Evolutionary conservation across 92 coral and sea anemone species (phyloP).

Genomic region (Phenganax subtilis): DNA sequence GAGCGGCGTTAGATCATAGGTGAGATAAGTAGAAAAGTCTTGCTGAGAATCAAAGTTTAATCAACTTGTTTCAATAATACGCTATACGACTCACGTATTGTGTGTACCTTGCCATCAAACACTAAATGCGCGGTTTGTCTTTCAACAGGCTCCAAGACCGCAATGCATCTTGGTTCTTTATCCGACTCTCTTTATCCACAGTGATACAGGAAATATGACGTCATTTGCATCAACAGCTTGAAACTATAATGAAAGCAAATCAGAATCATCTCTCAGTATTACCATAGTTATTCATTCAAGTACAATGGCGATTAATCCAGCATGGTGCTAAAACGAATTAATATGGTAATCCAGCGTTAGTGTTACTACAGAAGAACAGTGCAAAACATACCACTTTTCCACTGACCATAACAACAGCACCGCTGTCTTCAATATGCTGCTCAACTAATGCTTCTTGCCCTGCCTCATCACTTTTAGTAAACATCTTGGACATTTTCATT

Average conservation of each 20-base stretch:
- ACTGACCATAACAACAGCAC: constrained; percentile 85
- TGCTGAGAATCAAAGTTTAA: no score
- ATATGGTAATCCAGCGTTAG: no score
- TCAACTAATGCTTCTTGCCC: constrained; percentile 83
- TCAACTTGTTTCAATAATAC: no score
- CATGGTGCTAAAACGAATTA: no score
- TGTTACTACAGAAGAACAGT: no score
- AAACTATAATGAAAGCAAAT: constrained; percentile 40
- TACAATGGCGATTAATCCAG: no score
- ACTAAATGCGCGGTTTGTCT: constrained; percentile 74
- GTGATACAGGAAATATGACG: constrained; percentile 85
- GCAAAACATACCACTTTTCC: constrained; percentile 89
- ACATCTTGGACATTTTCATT: constrained; percentile 73
- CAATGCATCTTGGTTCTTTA: constrained; percentile 85
- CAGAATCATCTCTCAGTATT: background rate
- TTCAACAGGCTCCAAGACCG: constrained; percentile 94
- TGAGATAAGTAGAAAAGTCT: no score
- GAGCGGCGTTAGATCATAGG: no score
- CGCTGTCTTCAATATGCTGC: constrained; percentile 89
- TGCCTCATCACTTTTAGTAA: constrained; percentile 71
- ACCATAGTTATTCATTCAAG: no score
- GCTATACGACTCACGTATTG: background rate
- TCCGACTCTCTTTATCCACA: constrained; percentile 98
- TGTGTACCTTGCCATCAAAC: constrained; percentile 64
- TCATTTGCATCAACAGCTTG: constrained; percentile 88